These are phyloP conservation scores for Drosophila basisetae DNA, from an alignment of 2,888 invertebrate genomes.

Conservation along the genomic window DNA sequence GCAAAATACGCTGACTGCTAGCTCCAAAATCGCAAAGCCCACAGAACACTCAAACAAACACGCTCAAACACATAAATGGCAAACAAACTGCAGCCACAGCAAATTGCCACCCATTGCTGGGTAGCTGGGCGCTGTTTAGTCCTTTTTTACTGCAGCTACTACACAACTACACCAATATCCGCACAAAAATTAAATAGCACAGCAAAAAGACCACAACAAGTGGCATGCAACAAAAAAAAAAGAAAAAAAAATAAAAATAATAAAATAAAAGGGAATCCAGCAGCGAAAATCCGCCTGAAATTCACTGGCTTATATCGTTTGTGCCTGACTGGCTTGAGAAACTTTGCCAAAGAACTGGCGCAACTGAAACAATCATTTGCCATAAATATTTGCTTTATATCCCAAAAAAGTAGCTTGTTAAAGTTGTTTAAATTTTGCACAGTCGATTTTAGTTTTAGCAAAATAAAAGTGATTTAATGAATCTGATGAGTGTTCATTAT, in stretches of 20 bases:
- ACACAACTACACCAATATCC: slow-evolving; percentile 63
- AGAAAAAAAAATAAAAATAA: not conserved
- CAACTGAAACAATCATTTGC: not conserved
- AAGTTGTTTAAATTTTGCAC: not conserved
- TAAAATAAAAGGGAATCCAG: slow-evolving; percentile 19
- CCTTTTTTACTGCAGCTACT: slow-evolving; percentile 62
- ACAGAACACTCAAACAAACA: slow-evolving; percentile 27
- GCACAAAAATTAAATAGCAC: slow-evolving; percentile 62
- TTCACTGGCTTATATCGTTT: slow-evolving; percentile 47
- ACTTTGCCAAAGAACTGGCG: slow-evolving; percentile 16
- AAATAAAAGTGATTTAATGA: not conserved
- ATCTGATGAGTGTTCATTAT: not conserved
- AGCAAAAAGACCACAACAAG: slow-evolving; percentile 63
- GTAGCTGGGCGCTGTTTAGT: slow-evolving; percentile 48
- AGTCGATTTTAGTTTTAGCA: not conserved
- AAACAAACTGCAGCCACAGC: slow-evolving; percentile 58
- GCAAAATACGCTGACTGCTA: slow-evolving; percentile 53
- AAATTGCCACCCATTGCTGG: slow-evolving; percentile 68
- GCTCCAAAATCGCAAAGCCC: slow-evolving; percentile 52
- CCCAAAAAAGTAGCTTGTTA: not conserved
- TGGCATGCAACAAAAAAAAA: slow-evolving; percentile 37
- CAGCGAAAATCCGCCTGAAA: slow-evolving; percentile 43
- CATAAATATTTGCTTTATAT: not conserved
- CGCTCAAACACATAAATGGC: slow-evolving; percentile 7
- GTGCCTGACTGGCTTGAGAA: slow-evolving; percentile 36